A percentile compares a stretch with the other conserved stretches of the same genome.
Conservation (phyloP, 2,113 vertebrate species). For the Dascyllus trimaculatus region DNA sequence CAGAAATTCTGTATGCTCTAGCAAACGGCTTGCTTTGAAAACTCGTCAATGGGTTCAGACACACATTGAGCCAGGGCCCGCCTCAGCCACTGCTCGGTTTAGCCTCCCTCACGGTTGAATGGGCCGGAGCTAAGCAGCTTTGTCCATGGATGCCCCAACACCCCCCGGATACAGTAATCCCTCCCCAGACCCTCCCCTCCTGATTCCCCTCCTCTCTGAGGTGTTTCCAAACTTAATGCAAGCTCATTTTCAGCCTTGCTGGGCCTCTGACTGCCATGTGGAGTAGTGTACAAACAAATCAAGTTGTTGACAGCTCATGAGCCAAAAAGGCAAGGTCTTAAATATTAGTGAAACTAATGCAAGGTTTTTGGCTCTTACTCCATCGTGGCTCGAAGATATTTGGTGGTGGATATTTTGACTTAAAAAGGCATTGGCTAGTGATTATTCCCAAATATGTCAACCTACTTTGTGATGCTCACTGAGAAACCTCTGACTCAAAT, state of each 20-base stretch:
- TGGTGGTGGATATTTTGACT: slow-evolving; percentile 2
- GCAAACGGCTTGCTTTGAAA: slow-evolving; percentile 80
- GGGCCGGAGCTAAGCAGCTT: slow-evolving; percentile 80
- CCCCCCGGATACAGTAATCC: slow-evolving; percentile 78
- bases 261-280: slow-evolving; percentile 43
- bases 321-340: not conserved
- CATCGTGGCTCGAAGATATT: not conserved
- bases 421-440: not conserved
- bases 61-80: slow-evolving; percentile 70
- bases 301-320: slow-evolving; percentile 19
- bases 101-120: slow-evolving; percentile 71
- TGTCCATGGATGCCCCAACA: slow-evolving; percentile 69
- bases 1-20: slow-evolving; percentile 85
- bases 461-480: slow-evolving; percentile 15
- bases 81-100: slow-evolving; percentile 69
- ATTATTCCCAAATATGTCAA: not conserved
- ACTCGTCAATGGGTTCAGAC: slow-evolving; percentile 79
- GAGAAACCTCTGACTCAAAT: slow-evolving; percentile 16
- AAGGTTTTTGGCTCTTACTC: slow-evolving; percentile 13
- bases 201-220: slow-evolving; percentile 57
- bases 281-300: slow-evolving; percentile 45
- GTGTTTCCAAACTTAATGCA: slow-evolving; percentile 71
- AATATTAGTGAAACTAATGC: not conserved
- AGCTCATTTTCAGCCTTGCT: slow-evolving; percentile 58
- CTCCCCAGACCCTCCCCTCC: slow-evolving; percentile 49